Evolutionary conservation across 2,888 invertebrate genomes (phyloP).

Genomic region (Pocota personata): DNA sequence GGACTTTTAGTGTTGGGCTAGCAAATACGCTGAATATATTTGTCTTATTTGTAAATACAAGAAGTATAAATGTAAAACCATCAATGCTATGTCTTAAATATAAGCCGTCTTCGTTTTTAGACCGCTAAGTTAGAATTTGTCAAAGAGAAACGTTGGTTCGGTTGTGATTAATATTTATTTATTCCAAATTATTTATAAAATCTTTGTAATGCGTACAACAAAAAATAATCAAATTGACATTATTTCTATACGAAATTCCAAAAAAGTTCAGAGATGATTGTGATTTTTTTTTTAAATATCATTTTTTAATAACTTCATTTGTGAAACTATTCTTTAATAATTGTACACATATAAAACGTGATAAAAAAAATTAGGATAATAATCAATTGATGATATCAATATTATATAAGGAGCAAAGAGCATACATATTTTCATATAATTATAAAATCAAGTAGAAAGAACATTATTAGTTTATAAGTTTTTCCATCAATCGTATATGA

Average conservation of each 20-base stretch:
- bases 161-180: constrained; percentile 50
- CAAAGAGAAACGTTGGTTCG: constrained; percentile 3
- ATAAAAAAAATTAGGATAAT: constrained; percentile 41
- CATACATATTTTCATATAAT: constrained; percentile 59
- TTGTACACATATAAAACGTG: constrained; percentile 36
- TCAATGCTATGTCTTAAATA: background rate
- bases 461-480: constrained; percentile 18
- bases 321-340: constrained; percentile 8
- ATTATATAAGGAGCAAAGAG: constrained; percentile 24
- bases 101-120: background rate
- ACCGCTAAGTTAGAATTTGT: background rate
- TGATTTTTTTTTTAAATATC: constrained; percentile 7
- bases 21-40: background rate
- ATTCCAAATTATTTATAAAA: constrained; percentile 28
- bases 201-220: background rate
- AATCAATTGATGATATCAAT: constrained; percentile 26
- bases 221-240: background rate
- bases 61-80: background rate
- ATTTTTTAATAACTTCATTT: background rate
- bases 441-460: constrained; percentile 6
- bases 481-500: background rate
- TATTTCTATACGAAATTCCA: background rate
- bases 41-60: background rate
- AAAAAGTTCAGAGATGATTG: constrained; percentile 7
- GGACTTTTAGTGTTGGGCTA: constrained; percentile 6